Base-by-base conservation (phyloP, 2,797 vertebrate genomes). In the Lutjanus argentimaculatus region DNA sequence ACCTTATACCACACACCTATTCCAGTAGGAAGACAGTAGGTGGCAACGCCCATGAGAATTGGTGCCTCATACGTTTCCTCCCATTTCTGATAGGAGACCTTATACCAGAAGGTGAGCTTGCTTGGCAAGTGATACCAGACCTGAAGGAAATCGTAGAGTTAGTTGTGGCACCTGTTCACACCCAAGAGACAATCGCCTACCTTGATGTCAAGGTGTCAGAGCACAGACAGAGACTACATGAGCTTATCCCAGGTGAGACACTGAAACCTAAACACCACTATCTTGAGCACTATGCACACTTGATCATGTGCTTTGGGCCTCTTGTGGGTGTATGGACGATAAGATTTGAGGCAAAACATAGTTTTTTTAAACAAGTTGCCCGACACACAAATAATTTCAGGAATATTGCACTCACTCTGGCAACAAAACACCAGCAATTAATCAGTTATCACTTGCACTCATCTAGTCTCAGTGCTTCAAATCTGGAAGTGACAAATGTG, bases 141-240 rank as follows among this genome's bases (percentile, higher is more conserved):
- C 62, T 88, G 30, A 90, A 90, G 40, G 77, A 88, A 67, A 83
- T 80, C 13, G 79, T 70, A 7, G 46, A 88, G 19, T 80, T 86
- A 63, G 72, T 42, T 75, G 85, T 87, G 25, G 86, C 86, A 75
- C 86, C 77, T 62, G 67, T 59, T 67, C 84, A 85, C 48, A 85
- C 67, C 6, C 42, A 85, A 1, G 75, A 85, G 71, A 58, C 61
- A 65, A 72, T 64, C 3, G 61, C 61, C n/a, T 64, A 46, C 7
- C 61, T 71, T 66, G 76, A 72, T 51, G n/a, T 59, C 53, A 66
- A 71, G 58, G 53, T 79, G 30, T 72, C 45, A 43, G 68, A 72
- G 9, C 61, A 66, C 68, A 58, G 68, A 66, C 22, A 64, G 5
- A 65, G 59, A 72, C 21, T 64, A 25, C 51, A 11, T 55, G 49